phyloP scores from a whole-genome alignment of 1,140 invertebrate species.

The Sesamia nonagrioides region DNA sequence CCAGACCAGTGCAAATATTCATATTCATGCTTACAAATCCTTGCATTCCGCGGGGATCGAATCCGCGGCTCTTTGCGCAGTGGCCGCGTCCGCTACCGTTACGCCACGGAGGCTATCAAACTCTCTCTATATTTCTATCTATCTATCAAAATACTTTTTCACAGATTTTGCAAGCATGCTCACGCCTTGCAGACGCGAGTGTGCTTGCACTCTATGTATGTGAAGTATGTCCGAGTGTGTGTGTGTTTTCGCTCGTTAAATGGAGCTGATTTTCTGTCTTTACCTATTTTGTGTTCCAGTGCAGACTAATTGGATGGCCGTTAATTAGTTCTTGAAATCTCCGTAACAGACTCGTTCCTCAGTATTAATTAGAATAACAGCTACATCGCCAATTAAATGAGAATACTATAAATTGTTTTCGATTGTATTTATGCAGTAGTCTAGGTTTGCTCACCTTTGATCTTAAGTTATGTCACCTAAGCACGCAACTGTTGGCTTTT shows the following conservation, averaged over 20 bases:
- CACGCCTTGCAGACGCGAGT: too few relatives aligned
- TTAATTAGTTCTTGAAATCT: slow-evolving; percentile 50
- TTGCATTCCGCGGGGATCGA: too few relatives aligned
- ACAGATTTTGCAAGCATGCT: too few relatives aligned
- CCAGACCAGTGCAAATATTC: too few relatives aligned
- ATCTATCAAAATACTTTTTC: too few relatives aligned
- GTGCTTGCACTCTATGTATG: not conserved
- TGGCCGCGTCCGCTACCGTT: too few relatives aligned
- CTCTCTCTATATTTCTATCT: too few relatives aligned
- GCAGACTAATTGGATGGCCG: slow-evolving; percentile 38
- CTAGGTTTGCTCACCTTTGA: slow-evolving; percentile 11
- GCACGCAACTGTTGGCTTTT: slow-evolving; percentile 18
- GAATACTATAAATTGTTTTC: slow-evolving; percentile 42
- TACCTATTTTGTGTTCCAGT: not conserved
- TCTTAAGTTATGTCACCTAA: slow-evolving; percentile 16
- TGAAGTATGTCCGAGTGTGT: not conserved
- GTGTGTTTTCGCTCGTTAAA: not conserved
- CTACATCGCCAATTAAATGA: slow-evolving; percentile 49
- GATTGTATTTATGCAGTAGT: slow-evolving; percentile 19
- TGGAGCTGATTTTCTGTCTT: not conserved
- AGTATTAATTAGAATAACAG: slow-evolving; percentile 46
- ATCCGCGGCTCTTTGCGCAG: too few relatives aligned
- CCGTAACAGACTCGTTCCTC: slow-evolving; percentile 46
- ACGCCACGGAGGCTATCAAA: too few relatives aligned
- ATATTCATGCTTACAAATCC: too few relatives aligned